These are phyloP conservation scores for Mungos mungo DNA, from an alignment of 2,113 vertebrate species.

Conservation along the genomic window DNA sequence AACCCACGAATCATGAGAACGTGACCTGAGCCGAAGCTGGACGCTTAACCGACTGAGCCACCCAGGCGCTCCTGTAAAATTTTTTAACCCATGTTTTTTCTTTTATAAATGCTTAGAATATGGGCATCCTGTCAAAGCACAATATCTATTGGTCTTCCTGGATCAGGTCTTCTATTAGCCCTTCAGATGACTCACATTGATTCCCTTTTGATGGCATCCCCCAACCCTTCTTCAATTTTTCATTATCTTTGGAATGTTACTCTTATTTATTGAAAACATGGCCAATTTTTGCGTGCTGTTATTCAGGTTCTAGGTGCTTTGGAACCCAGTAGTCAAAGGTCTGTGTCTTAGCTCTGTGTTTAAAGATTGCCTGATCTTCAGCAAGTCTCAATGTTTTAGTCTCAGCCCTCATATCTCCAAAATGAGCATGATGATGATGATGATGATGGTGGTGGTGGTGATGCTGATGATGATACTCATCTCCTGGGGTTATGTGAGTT, in stretches of 20 bases:
- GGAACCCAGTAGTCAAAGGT: not conserved
- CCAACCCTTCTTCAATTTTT: not conserved
- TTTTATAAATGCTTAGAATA: not conserved
- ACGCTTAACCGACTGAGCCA: too few relatives aligned
- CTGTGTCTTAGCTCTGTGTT: not conserved
- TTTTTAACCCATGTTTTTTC: not conserved
- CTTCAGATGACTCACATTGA: not conserved
- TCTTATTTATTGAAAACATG: not conserved
- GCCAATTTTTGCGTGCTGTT: not conserved
- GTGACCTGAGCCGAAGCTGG: too few relatives aligned
- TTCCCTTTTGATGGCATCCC: not conserved
- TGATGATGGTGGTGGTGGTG: not conserved
- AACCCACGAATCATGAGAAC: too few relatives aligned
- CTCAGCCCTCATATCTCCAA: not conserved
- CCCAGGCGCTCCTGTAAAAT: too few relatives aligned
- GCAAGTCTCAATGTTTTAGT: not conserved
- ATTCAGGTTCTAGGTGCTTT: not conserved
- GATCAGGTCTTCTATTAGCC: not conserved
- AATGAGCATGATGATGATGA: not conserved
- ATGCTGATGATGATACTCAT: not conserved
- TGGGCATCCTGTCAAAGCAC: not conserved
- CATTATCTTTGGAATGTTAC: not conserved
- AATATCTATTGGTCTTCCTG: not conserved
- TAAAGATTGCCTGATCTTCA: not conserved
- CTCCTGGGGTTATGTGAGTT: not conserved